A percentile compares a stretch with the other conserved stretches of the same genome.
phyloP scores from a whole-genome alignment of 2,113 vertebrate species.

The Triplophysa tibetana region DNA sequence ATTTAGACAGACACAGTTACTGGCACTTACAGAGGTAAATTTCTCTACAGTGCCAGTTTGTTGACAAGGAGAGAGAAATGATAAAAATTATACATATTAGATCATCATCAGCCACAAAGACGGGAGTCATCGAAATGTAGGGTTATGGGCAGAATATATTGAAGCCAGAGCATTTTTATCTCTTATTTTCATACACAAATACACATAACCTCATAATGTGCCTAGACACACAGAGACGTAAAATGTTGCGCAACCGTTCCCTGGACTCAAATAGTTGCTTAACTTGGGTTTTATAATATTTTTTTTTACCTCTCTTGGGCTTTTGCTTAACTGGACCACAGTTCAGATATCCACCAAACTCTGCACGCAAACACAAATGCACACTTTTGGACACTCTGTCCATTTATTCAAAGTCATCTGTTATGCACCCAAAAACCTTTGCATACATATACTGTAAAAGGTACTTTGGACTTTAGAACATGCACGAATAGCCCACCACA shows the following conservation, averaged over 20 bases:
- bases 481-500: background rate
- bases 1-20: conserved; percentile 20
- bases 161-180: background rate
- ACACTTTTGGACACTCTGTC: background rate
- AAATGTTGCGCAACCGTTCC: background rate
- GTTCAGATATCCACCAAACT: conserved; percentile 15
- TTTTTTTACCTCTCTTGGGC: conserved; percentile 12
- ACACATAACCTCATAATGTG: background rate
- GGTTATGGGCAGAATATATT: conserved; percentile 5
- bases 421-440: background rate
- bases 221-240: conserved; percentile 2
- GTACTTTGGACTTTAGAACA: background rate
- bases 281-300: background rate
- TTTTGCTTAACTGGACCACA: conserved; percentile 32
- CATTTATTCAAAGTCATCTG: background rate
- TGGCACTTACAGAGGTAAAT: conserved; percentile 31
- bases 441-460: background rate
- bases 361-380: background rate
- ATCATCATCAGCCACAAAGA: conserved; percentile 17
- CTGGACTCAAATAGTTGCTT: conserved; percentile 8
- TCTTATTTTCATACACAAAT: background rate
- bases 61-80: conserved; percentile 27
- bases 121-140: conserved; percentile 18
- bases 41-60: conserved; percentile 9
- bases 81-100: conserved; percentile 27